These are phyloP conservation scores for Agrilus biguttatus DNA, from an alignment of 2,888 invertebrate genomes.

Conservation along the genomic window DNA sequence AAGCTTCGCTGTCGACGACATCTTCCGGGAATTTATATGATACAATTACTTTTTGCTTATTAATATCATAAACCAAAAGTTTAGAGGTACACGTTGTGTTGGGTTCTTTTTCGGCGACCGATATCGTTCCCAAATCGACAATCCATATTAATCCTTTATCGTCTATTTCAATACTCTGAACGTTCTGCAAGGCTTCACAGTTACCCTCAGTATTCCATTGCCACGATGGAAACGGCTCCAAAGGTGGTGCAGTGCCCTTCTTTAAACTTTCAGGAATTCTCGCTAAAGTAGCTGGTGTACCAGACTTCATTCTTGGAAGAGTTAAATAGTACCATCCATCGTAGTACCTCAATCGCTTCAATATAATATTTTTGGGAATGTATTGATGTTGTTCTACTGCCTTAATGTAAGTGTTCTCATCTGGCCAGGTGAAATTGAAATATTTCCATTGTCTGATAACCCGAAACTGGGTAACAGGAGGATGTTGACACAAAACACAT, in stretches of 20 bases:
- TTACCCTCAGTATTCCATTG: slow-evolving; percentile 49
- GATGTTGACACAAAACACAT: too few relatives aligned
- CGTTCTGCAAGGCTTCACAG: slow-evolving; percentile 56
- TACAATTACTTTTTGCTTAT: slow-evolving; percentile 39
- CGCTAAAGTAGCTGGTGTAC: slow-evolving; percentile 56
- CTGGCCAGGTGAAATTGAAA: slow-evolving; percentile 54
- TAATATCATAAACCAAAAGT: slow-evolving; percentile 51
- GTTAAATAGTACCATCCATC: slow-evolving; percentile 52
- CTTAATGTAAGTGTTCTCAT: slow-evolving; percentile 36
- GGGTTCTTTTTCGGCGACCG: slow-evolving; percentile 39
- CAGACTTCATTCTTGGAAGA: slow-evolving; percentile 52
- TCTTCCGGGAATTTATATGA: slow-evolving; percentile 45
- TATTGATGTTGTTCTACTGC: slow-evolving; percentile 43
- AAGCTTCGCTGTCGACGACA: slow-evolving; percentile 40
- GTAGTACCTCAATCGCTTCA: slow-evolving; percentile 54
- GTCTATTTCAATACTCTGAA: slow-evolving; percentile 62
- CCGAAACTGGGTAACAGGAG: slow-evolving; percentile 35
- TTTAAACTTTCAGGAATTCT: slow-evolving; percentile 36
- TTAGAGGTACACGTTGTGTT: slow-evolving; percentile 49
- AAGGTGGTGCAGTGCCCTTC: slow-evolving; percentile 38
- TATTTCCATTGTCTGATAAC: slow-evolving; percentile 61
- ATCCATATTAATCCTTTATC: slow-evolving; percentile 53
- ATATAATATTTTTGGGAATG: slow-evolving; percentile 50
- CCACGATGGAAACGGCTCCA: slow-evolving; percentile 61
- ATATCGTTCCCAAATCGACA: slow-evolving; percentile 52